Evolutionary conservation across 2,797 vertebrate species (phyloP), one percentile per base, ranked within the genome.

Genomic region (Buphagus erythrorhynchus): DNA sequence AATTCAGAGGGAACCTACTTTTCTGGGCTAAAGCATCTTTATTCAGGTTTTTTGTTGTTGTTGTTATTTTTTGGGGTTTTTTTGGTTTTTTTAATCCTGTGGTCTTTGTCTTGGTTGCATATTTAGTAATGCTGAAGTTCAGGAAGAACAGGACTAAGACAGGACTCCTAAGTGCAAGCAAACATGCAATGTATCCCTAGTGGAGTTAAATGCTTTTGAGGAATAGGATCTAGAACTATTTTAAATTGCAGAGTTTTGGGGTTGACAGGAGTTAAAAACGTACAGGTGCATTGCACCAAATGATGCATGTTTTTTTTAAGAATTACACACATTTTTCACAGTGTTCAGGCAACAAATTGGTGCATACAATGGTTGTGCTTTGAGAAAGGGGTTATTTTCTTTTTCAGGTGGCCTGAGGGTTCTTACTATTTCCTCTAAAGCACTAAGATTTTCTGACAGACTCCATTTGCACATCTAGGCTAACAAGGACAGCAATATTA

Each of bases 231-330:
- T 63, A 54, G 36, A 51, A 51, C 6, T 28, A 58, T 52, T 42
- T 76, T 48, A 43, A n/a, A 38, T 52, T 46, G 15, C 57, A 33
- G 36, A 24, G 21, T 36, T 86, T 54, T 20, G 29, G 11, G 9
- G 3, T 13, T 33, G 9, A 18, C 5, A 31, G 15, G 29, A 72
- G 28, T 83, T 84, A 18, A 58, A 49, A 72, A 54, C 4, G 2
- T 45, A 54, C 14, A 0, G 10, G n/a, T 24, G 4, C 24, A 28
- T 11, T 42, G 11, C n/a, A 66, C 54, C 36, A 43, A 35, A 46
- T 1, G 0, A 57, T 17, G 19, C 2, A n/a, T 0, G 1, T 49
- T 89, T 74, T 59, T 59, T 74, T 1, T 29, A 43, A 35, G 29
- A 75, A 51, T 57, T 68, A 79, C 6, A 5, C 3, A 11, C 0